A percentile compares a stretch with the other conserved stretches of the same genome.
phyloP scores from a whole-genome alignment of 1,140 invertebrate genomes.

The Diachasmimorpha longicaudata region DNA sequence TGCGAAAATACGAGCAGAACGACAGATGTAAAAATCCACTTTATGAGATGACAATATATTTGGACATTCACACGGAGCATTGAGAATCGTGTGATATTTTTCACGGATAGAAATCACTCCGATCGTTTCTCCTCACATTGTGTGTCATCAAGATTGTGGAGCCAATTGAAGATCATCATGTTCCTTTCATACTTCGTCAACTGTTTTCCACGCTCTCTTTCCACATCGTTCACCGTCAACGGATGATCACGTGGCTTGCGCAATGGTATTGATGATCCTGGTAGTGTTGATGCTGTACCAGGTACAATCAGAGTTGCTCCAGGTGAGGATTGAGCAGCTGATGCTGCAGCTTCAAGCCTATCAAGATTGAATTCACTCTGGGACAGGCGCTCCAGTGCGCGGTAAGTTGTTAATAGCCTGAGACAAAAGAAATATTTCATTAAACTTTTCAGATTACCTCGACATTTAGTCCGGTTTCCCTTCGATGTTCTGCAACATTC shows the following conservation, averaged over 20 bases:
- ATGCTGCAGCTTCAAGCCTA: slow-evolving; percentile 69
- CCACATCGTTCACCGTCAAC: slow-evolving; percentile 79
- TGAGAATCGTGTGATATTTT: background rate
- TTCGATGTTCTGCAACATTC: too few relatives aligned
- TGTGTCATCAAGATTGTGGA: slow-evolving; percentile 78
- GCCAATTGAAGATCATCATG: slow-evolving; percentile 93
- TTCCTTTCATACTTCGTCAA: slow-evolving; percentile 87
- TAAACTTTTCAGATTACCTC: too few relatives aligned
- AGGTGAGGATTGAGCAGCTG: slow-evolving; percentile 56
- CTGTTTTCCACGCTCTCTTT: slow-evolving; percentile 81
- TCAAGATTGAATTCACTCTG: slow-evolving; percentile 84
- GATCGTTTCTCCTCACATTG: slow-evolving; percentile 52
- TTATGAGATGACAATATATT: background rate
- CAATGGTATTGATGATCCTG: slow-evolving; percentile 36
- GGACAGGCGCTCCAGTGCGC: slow-evolving; percentile 79
- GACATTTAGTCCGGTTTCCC: too few relatives aligned
- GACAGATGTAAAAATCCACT: background rate
- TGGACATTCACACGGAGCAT: background rate
- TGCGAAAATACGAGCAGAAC: background rate
- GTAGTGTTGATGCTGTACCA: slow-evolving; percentile 46
- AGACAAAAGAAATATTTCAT: slow-evolving; percentile 1
- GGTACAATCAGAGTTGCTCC: slow-evolving; percentile 66
- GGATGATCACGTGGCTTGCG: slow-evolving; percentile 63
- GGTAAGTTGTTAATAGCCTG: slow-evolving; percentile 79
- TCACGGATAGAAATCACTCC: background rate